Conservation (phyloP, 2,797 vertebrate species). For the Dryobates pubescens region DNA sequence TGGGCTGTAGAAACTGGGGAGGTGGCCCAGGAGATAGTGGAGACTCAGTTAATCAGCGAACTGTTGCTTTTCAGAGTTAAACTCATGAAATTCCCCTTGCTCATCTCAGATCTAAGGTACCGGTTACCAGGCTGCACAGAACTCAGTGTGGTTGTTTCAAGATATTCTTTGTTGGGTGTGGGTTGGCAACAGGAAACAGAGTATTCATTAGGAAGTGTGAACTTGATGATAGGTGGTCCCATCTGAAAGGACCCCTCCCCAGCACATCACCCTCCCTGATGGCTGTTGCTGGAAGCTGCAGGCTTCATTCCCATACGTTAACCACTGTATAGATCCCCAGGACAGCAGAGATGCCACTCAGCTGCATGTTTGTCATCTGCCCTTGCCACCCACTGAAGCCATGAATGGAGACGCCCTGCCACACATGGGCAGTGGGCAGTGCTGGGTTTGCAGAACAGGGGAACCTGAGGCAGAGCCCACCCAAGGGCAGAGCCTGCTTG, state of each 20-base stretch:
- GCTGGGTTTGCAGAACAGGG: neutral
- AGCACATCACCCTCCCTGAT: neutral
- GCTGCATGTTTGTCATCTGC: neutral
- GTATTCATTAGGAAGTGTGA: neutral
- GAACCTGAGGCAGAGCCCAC: neutral
- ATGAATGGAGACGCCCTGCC: neutral
- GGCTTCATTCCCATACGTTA: neutral
- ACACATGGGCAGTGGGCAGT: neutral
- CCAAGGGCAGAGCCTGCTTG: neutral
- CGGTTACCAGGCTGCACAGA: neutral
- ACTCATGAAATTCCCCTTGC: neutral
- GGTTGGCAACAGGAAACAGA: accelerated
- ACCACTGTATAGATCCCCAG: accelerated
- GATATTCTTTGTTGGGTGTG: neutral
- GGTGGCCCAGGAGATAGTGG: neutral
- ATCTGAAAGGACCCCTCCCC: neutral
- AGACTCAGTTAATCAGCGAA: neutral
- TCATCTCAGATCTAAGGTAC: neutral
- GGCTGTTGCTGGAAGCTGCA: neutral
- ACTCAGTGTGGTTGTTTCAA: neutral
- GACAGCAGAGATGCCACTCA: neutral
- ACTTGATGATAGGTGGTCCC: neutral
- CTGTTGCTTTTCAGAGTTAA: neutral
- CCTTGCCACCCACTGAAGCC: neutral
- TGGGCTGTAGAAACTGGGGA: neutral